Evolutionary conservation across 2,888 invertebrate genomes (phyloP).

Genomic region (Corbicula japonica): DNA sequence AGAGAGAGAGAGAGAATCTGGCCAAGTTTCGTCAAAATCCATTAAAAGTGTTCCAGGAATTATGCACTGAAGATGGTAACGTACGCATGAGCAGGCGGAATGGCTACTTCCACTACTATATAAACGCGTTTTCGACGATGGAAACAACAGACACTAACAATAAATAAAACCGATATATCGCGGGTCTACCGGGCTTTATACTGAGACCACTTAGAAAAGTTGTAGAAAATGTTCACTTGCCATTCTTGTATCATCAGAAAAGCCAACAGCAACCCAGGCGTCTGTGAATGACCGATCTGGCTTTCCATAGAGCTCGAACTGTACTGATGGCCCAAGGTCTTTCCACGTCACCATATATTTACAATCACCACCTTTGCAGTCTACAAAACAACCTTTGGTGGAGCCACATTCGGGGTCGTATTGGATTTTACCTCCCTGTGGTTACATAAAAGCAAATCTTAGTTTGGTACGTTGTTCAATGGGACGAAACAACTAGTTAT

Average conservation of each 20-base stretch:
- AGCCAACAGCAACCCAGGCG: conserved; percentile 61
- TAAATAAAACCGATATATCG: no score
- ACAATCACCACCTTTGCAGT: conserved; percentile 52
- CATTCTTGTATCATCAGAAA: conserved; percentile 61
- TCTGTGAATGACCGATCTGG: conserved; percentile 26
- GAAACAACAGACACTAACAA: no score
- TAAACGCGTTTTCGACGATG: no score
- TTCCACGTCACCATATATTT: conserved; percentile 64
- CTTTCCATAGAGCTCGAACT: conserved; percentile 57
- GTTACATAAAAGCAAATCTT: no score
- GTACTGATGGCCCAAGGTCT: conserved; percentile 39
- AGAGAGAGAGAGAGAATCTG: not conserved
- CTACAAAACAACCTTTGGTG: conserved; percentile 62
- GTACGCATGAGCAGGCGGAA: no score
- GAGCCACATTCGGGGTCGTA: conserved; percentile 60
- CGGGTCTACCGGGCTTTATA: no score
- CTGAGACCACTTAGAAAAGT: no score
- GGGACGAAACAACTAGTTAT: no score
- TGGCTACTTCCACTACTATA: no score
- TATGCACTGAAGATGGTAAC: no score
- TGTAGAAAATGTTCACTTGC: conserved; percentile 32
- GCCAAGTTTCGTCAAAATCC: no score
- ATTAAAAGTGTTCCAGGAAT: no score
- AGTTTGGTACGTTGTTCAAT: not conserved
- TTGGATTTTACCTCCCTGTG: conserved; percentile 39